Conservation (phyloP, 1,140 invertebrate genomes). For the Macrosteles quadrilineatus region DNA sequence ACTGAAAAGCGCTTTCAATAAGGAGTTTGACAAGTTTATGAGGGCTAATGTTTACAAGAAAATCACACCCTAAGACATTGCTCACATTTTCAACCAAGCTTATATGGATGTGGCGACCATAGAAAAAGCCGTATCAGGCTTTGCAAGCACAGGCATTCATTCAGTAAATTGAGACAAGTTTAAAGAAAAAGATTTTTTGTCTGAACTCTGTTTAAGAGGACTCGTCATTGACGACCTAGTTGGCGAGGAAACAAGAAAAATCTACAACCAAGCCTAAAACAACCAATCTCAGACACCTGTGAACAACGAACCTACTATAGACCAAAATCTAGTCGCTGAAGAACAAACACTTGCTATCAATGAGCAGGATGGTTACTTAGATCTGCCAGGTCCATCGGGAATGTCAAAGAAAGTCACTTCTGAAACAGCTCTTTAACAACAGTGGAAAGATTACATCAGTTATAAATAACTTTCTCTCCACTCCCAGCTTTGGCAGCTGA, state of each 20-base stretch:
- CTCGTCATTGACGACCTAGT: background rate
- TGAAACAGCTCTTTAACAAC: background rate
- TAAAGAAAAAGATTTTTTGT: constrained; percentile 46
- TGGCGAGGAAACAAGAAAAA: background rate
- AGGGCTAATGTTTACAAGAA: constrained; percentile 42
- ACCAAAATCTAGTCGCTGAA: background rate
- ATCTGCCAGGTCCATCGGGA: no score
- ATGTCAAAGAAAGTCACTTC: background rate
- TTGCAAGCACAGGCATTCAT: constrained; percentile 44
- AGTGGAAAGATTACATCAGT: background rate
- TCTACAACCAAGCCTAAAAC: no score
- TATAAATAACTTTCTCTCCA: background rate
- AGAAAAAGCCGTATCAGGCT: constrained; percentile 42
- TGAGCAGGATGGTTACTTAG: background rate
- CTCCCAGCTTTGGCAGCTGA: background rate
- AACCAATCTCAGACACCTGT: no score
- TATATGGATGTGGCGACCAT: constrained; percentile 41
- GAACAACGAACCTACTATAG: background rate
- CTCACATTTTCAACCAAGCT: constrained; percentile 41
- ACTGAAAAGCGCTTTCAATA: constrained; percentile 50
- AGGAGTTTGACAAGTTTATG: constrained; percentile 47
- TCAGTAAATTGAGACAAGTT: constrained; percentile 49
- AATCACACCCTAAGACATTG: constrained; percentile 45
- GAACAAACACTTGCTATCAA: background rate
- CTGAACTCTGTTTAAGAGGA: no score